phyloP scores from a whole-genome alignment of 2,797 vertebrate genomes.

The Falco novaeseelandiae region DNA sequence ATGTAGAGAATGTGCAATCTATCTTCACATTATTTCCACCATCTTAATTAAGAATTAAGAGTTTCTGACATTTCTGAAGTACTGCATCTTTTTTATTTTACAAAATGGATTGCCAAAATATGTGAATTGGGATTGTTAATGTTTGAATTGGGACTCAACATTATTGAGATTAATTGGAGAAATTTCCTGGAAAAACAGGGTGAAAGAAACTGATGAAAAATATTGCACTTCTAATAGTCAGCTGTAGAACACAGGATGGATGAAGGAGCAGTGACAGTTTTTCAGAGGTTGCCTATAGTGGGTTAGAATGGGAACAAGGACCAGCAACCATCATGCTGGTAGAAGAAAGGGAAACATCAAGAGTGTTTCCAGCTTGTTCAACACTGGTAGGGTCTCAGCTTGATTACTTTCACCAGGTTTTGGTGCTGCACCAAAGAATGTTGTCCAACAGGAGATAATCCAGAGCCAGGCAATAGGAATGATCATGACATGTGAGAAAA shows the following conservation, averaged over 20 bases:
- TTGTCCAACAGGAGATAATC: background rate
- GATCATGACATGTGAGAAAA: background rate
- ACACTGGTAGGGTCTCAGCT: background rate
- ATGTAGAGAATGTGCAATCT: background rate
- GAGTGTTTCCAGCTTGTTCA: background rate
- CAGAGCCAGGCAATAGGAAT: background rate
- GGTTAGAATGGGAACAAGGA: background rate
- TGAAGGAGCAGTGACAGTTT: background rate
- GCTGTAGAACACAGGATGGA: background rate
- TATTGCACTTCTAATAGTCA: background rate
- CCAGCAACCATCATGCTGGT: background rate
- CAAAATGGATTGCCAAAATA: background rate
- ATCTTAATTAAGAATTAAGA: background rate
- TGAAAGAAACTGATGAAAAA: background rate
- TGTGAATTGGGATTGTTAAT: background rate
- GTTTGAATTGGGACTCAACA: background rate
- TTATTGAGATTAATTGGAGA: background rate
- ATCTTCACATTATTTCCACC: background rate
- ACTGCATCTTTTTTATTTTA: background rate
- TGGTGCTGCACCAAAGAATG: background rate
- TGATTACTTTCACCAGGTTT: background rate
- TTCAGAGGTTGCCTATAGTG: background rate
- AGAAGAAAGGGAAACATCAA: background rate
- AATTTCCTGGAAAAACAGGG: background rate
- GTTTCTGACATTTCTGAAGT: background rate